phyloP scores from a whole-genome alignment of 2,797 vertebrate species.

The Masticophis lateralis region DNA sequence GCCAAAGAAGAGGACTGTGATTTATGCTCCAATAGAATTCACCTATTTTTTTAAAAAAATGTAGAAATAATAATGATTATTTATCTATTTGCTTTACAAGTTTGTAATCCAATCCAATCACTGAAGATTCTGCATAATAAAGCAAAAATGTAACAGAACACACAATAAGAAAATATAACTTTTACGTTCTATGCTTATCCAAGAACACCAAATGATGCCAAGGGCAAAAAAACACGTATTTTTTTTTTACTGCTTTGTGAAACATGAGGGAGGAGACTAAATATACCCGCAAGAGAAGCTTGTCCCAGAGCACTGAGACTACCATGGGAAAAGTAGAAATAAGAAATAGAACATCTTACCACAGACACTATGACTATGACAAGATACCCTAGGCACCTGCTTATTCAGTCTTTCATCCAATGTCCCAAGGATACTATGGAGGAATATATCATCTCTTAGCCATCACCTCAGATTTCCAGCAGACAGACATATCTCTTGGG shows the following conservation, averaged over 20 bases:
- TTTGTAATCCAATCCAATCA: background rate
- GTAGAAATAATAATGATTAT: background rate
- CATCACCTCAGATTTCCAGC: background rate
- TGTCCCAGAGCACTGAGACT: background rate
- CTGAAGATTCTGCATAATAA: background rate
- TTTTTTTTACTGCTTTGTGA: background rate
- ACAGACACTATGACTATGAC: background rate
- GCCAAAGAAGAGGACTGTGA: background rate
- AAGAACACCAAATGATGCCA: background rate
- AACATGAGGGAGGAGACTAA: background rate
- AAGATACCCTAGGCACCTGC: background rate
- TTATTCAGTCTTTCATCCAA: background rate
- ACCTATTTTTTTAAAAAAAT: background rate
- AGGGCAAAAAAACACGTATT: background rate
- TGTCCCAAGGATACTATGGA: slow-evolving; percentile 8
- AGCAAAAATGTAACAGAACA: background rate
- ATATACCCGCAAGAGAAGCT: background rate
- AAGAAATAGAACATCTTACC: background rate
- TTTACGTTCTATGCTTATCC: background rate
- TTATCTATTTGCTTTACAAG: background rate
- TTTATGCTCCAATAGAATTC: background rate
- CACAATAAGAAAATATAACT: background rate
- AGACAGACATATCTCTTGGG: slow-evolving; percentile 7
- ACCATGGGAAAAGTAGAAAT: background rate
- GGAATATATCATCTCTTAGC: background rate